Evolutionary conservation across 1,140 invertebrate genomes (phyloP).

Genomic region (Drosophila sproati): DNA sequence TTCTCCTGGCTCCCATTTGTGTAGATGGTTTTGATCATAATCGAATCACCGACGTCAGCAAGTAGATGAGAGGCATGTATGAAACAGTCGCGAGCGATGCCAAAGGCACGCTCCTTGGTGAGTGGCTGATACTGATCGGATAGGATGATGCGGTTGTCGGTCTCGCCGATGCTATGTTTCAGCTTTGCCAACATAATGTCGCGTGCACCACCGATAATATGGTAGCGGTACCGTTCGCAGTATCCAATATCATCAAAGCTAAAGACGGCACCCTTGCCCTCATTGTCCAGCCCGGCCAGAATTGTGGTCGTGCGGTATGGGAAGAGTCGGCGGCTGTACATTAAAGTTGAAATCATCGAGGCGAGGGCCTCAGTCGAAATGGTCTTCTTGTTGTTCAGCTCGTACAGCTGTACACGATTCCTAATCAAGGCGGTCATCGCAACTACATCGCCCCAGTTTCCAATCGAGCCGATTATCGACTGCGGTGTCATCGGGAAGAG

Average conservation of each 20-base stretch:
- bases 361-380: neutral
- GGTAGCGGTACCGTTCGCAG: neutral
- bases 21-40: neutral
- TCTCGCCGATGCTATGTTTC: neutral
- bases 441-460: neutral
- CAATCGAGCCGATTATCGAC: neutral
- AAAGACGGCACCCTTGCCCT: neutral
- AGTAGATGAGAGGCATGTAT: neutral
- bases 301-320: neutral
- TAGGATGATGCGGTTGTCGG: no score
- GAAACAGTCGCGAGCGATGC: neutral
- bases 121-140: neutral
- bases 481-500: neutral
- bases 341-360: neutral
- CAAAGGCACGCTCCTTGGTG: neutral
- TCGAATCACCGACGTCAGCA: neutral
- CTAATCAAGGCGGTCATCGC: neutral
- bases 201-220: neutral
- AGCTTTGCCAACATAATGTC: neutral
- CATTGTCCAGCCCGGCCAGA: neutral
- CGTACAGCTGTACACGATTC: neutral
- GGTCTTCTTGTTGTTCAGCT: neutral
- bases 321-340: neutral
- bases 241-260: neutral
- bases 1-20: neutral